Base-by-base conservation (phyloP, 2,797 vertebrate genomes). In the Craterocephalus amniculus region DNA sequence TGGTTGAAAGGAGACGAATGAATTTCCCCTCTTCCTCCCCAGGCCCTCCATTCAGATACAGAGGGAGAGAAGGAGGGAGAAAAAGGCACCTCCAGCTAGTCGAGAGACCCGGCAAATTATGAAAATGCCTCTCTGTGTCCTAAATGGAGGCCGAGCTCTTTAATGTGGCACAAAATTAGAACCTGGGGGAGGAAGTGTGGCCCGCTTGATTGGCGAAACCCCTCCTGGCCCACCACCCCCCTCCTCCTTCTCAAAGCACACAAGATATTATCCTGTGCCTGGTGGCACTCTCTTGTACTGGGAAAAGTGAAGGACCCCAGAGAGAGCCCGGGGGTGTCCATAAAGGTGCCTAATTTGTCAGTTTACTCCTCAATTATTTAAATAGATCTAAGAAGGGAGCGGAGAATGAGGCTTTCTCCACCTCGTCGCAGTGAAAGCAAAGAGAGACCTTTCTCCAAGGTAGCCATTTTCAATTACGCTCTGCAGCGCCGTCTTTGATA, bases 101-200 rank as follows among this genome's bases (percentile, higher is more conserved):
- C 83, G 87, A 93, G 89, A 93, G 92, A 88, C 90, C 92, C 90
- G 87, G 92, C 90, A 94, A 94, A 95, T 95, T 95, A 94, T 94
- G 93, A 94, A 95, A 95, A 95, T 94, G 93, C 91, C 79, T 91
- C 90, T 93, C 91, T 94, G 88, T 92, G 94, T 93, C 90, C 92
- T 94, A 92, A 95, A 95, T 92, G 92, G 92, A 91, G 89, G 91
- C 90, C 89, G 91, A 94, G 91, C 94, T 93, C 91, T 93, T 94
- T 95, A 95, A 95, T 94, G 93, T 94, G 93, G 93, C 94, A 95
- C 93, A 95, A 95, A 95, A 95, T 95, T 95, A 95, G 91, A 94
- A 95, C 94, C 94, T 92, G 90, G 84, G 93, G 94, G 93, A 92
- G 89, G 89, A 88, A 93, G 91, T 92, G 92, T 91, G 91, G 91